Conservation (phyloP, 2,888 invertebrate genomes). For the Watsonalla binaria region DNA sequence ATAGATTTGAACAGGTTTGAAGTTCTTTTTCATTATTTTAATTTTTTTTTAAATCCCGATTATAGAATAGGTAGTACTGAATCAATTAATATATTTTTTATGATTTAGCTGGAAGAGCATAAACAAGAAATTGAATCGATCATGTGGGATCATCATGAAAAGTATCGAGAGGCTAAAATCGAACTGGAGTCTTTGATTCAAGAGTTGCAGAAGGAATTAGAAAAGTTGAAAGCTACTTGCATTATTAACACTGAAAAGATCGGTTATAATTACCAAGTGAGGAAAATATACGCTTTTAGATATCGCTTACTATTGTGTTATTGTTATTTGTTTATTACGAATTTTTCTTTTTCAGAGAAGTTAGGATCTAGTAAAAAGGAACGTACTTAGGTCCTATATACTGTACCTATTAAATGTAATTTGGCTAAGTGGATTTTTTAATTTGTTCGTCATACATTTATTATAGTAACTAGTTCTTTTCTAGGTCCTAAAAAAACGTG, state of each 20-base stretch:
- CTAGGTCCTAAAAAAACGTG: slow-evolving; percentile 87
- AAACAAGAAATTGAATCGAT: slow-evolving; percentile 80
- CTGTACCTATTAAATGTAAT: background rate
- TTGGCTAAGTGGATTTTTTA: too few species aligned
- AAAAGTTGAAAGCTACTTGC: slow-evolving; percentile 87
- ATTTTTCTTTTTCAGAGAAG: background rate
- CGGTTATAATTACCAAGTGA: slow-evolving; percentile 90
- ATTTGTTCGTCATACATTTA: too few species aligned
- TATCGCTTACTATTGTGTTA: background rate
- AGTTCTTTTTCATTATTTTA: background rate
- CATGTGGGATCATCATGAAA: slow-evolving; percentile 84
- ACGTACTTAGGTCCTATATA: background rate
- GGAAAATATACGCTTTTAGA: slow-evolving; percentile 3
- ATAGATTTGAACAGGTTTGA: slow-evolving; percentile 75
- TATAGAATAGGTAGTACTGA: background rate
- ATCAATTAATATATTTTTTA: background rate
- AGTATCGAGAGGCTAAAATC: slow-evolving; percentile 84
- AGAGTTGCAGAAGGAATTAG: slow-evolving; percentile 87
- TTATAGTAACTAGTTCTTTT: slow-evolving; percentile 1
- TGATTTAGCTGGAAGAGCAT: slow-evolving; percentile 58
- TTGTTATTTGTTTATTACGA: background rate
- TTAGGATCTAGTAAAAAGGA: background rate
- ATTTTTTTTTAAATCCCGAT: too few species aligned
- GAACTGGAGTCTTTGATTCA: slow-evolving; percentile 84
- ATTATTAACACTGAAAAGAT: slow-evolving; percentile 93